Base-by-base conservation (phyloP, 2,797 vertebrate species). In the Clarias fuscus region DNA sequence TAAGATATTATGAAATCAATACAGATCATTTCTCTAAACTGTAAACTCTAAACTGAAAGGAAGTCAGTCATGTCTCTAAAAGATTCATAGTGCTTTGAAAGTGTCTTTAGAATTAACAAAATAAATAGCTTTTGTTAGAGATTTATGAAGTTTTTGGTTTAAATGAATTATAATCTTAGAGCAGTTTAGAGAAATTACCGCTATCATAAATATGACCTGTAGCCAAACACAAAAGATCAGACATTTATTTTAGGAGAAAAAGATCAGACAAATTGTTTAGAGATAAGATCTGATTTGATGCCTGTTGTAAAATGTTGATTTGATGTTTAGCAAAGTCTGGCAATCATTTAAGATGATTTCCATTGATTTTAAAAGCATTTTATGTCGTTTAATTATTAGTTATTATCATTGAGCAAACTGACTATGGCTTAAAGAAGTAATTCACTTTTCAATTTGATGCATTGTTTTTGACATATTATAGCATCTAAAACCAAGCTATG, bases 61-160 rank as follows among this genome's bases (percentile, higher is more conserved):
- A 79, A 79, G 76, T 40, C 24, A 37, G 30, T 15, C 77, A n/a
- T 40, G 58, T 62, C 58, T 79, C 18, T 79, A 79, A 61, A 79
- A 79, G 77, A 61, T 79, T 61, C 3, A 24, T 40, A 20, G 58
- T 61, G 77, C 77, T 79, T 62, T 79, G 77, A 13, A 37, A 61
- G 22, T 37, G 33, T 24, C 30, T 79, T 79, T 62, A 24, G 30
- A 79, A 79, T 62, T 79, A 76, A 76, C 15, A 18, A 58, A 58
- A 58, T 53, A 53, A 73, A 73, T 76, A 37, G 75, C 56, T 78
- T 78, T 59, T 37, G 4, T 40, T 79, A 15, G 8, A 24, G 58
- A 40, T 20, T 79, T 78, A 77, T 30, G 75, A 33, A 58, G n/a
- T 75, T 75, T 75, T 56, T 43, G 24, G 5, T 7, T 27, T 43